Evolutionary conservation across 2,113 vertebrate genomes (phyloP), one percentile per base, ranked within the genome.

Genomic region (Phalacrocorax carbo): DNA sequence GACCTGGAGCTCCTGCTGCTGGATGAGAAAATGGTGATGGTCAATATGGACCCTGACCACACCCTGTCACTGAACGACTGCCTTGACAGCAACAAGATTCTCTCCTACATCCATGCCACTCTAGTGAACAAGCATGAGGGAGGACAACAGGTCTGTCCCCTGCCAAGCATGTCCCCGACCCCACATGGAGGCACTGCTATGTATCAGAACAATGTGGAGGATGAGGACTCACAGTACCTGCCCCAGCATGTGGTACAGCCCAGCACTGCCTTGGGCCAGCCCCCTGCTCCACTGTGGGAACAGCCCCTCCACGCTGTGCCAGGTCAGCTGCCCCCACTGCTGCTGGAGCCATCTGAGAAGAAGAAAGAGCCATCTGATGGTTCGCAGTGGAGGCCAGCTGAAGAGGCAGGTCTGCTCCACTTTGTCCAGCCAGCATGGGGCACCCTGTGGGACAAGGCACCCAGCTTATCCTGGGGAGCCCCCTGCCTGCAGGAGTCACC

Each of bases 1-100:
- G 98, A 99, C 94, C 90, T 99, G 76, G 98, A 99, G 81, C 97
- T 98, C 46, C 97, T 99, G 76, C 94, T 99, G 40, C 94, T 98
- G 21, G 98, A 99, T 30, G 98, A 99, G 90, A 97, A 98, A 72
- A 98, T 98, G 98, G 98, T 99, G 94, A 96, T 96, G 73, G 97
- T 99, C 22, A 97, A 97, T 66, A 98, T 5, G n/a, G 88, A 90
- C 46, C 91, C 94, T 1, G 97, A 97, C 16, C 95, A 48, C 5
- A 80, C 97, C 15, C 98, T 78, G 0, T 93, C 96, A 4, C 91
- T 98, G 52, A 98, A 98, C 0, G 85, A 98, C 78, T 90, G 98
- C 72, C 90, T 98, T 22, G 94, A 97, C 34, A 98, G 98, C 19
- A 94, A 96, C 1, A 95, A 99, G 84, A 98, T 98, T 76, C 96